Evolutionary conservation across 1,140 invertebrate species (phyloP).

Genomic region (Ceratina australensis): DNA sequence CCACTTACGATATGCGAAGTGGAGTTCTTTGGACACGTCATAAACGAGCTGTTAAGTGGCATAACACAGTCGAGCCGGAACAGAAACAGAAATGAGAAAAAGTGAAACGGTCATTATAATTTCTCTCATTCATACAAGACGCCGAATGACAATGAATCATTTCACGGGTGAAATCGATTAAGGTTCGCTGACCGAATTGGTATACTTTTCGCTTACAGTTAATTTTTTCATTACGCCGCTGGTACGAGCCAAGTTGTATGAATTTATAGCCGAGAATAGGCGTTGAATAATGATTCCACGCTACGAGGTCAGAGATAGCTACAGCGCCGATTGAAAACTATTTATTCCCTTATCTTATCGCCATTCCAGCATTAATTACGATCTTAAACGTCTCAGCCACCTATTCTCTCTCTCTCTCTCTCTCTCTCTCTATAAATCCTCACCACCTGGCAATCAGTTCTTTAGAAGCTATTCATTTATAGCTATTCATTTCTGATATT

Average conservation of each 20-base stretch:
- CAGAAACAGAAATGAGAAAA: neutral
- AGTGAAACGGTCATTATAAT: neutral
- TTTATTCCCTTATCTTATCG: slow-evolving; percentile 38
- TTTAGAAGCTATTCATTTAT: too few relatives aligned
- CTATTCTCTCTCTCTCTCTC: neutral
- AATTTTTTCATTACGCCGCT: neutral
- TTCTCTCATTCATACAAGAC: neutral
- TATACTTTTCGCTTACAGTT: neutral
- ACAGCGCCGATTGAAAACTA: slow-evolving; percentile 10
- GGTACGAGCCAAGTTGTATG: neutral
- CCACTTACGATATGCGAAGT: too few relatives aligned
- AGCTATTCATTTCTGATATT: neutral
- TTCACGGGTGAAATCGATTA: slow-evolving; percentile 7
- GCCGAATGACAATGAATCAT: slow-evolving; percentile 11
- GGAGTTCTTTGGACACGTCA: neutral
- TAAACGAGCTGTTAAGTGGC: slow-evolving; percentile 2
- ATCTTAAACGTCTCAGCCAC: neutral
- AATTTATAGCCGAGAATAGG: neutral
- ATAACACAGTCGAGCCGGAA: neutral
- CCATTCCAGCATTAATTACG: slow-evolving; percentile 40
- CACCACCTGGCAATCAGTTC: neutral
- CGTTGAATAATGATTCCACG: slow-evolving; percentile 30
- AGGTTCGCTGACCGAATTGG: neutral
- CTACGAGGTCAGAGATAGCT: slow-evolving; percentile 6
- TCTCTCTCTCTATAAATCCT: neutral